Conservation (phyloP, 2,888 invertebrate genomes). For the Nematopogon swammerdamellus region DNA sequence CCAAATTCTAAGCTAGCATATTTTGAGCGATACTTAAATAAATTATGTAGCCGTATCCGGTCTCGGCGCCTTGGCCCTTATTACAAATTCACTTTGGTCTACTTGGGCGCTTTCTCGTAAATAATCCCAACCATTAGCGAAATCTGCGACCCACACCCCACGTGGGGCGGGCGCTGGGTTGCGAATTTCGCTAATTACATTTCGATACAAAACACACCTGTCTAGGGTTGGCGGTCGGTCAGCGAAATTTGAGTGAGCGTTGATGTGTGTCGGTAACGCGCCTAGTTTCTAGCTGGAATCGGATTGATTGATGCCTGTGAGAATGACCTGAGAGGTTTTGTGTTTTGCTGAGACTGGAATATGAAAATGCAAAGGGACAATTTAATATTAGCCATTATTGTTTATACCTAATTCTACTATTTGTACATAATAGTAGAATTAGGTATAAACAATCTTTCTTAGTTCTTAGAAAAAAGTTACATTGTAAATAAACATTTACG, state of each 20-base stretch:
- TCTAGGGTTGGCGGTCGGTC: slow-evolving; percentile 20
- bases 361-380: too few relatives aligned
- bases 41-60: slow-evolving; percentile 31
- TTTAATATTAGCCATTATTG: too few relatives aligned
- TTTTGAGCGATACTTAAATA: slow-evolving; percentile 26
- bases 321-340: too few relatives aligned
- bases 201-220: slow-evolving; percentile 38
- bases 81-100: slow-evolving; percentile 43
- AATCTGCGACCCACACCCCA: slow-evolving; percentile 20
- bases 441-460: too few relatives aligned
- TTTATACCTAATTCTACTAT: too few relatives aligned
- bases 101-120: slow-evolving; percentile 18
- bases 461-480: too few relatives aligned
- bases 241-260: slow-evolving; percentile 11
- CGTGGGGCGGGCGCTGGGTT: slow-evolving; percentile 1
- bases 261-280: background rate
- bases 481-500: too few relatives aligned
- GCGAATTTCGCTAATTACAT: slow-evolving; percentile 33
- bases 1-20: too few relatives aligned
- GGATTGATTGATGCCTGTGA: background rate
- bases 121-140: slow-evolving; percentile 36
- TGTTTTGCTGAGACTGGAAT: too few relatives aligned
- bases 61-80: slow-evolving; percentile 28
- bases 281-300: background rate
- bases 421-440: too few relatives aligned